Percentiles rank a stretch among this genome's conserved stretches.
Evolutionary conservation across 2,113 vertebrate species (phyloP).

Genomic region (Tachysurus vachellii): DNA sequence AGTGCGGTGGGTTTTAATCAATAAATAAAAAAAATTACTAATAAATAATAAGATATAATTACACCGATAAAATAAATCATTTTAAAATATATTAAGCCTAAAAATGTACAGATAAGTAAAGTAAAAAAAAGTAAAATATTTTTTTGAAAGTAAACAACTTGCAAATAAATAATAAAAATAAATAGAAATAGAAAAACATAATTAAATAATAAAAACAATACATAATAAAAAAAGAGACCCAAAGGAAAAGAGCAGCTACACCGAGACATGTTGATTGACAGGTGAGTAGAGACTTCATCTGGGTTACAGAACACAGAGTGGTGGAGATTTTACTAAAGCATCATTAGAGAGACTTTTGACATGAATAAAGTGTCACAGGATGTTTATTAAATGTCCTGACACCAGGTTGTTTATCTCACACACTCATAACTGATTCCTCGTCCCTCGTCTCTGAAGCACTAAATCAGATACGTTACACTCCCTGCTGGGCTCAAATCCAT

Average conservation of each 20-base stretch:
- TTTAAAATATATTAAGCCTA: background rate
- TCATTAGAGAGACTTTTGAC: background rate
- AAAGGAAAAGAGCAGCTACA: too few relatives aligned
- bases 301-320: background rate
- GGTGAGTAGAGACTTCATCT: background rate
- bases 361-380: background rate
- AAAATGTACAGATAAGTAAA: too few relatives aligned
- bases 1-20: background rate
- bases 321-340: background rate
- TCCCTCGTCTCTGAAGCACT: background rate
- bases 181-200: too few relatives aligned
- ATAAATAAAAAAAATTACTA: background rate
- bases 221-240: too few relatives aligned
- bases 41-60: background rate
- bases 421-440: background rate
- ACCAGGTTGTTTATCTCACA: background rate
- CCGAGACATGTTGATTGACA: background rate
- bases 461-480: constrained; percentile 9
- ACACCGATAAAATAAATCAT: background rate
- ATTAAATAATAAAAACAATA: too few relatives aligned
- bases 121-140: too few relatives aligned
- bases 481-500: background rate
- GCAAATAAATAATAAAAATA: too few relatives aligned
- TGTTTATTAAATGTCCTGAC: background rate
- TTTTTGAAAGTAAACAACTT: too few relatives aligned